Base-by-base conservation (phyloP, 2,113 vertebrate genomes). In the Epinephelus lanceolatus region DNA sequence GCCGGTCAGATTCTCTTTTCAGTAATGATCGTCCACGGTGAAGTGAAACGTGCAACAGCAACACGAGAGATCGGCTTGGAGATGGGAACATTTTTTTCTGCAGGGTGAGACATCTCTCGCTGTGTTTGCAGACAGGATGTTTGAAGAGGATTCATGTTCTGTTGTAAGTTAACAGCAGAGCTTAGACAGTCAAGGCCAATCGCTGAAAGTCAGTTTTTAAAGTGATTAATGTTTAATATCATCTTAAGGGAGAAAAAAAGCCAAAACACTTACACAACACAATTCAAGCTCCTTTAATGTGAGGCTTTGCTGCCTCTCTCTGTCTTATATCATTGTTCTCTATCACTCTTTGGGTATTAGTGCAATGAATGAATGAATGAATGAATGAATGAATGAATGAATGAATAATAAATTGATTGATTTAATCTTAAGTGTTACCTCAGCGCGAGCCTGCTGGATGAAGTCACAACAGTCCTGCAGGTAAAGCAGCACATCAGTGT, bases 401-500 rank as follows among this genome's bases (percentile, higher is more conserved):
- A n/a, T 53, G 0, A 12, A 62, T 2, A 18, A 19, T n/a, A 9
- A 56, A 14, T 19, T 6, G 52, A 23, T 17, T 21, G 8, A 60
- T 62, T 10, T 23, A 3, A 27, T 67, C 8, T 30, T 1, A n/a
- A 6, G 19, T 3, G 14, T 80, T 91, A 99, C 98, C 97, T 99
- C 96, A 3, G 75, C 83, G 85, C 87, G 96, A 79, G 95, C 96
- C 93, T 97, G 93, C 84, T 97, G 96, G 95, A 99, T 97, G 91
- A 99, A 99, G 86, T 96, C 95, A 76, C 96, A 97, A 72, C 97
- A 98, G 86, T 98, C 97, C 83, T 96, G 95, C 81, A 99, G 95
- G 92, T 97, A 96, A 27, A 94, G 95, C 15, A 94, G 93, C 88
- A 99, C 95, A 82, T 96, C 95, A 2, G 96, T 95, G 81, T 99